Conservation (phyloP, 2,797 vertebrate species). For the Philypnodon macrostomus region DNA sequence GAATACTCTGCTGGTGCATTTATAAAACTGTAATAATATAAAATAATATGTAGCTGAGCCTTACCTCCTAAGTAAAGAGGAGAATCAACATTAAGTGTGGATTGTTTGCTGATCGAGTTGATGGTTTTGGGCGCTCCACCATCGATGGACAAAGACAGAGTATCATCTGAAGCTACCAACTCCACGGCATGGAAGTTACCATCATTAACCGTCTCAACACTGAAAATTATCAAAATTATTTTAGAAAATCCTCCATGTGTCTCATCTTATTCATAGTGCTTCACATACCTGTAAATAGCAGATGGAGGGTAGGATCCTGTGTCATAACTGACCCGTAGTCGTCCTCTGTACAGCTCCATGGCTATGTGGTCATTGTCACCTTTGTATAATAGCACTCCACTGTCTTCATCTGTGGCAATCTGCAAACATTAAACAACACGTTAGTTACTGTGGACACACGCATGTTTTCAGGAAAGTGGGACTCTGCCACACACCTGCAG, state of each 20-base stretch:
- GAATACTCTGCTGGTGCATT: too few species aligned
- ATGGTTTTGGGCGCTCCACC: conserved; percentile 94
- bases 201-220: conserved; percentile 97
- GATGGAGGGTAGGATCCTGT: conserved; percentile 90
- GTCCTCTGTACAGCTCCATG: conserved; percentile 91
- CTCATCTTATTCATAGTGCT: neutral
- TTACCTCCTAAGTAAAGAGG: conserved; percentile 95
- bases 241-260: conserved; percentile 24
- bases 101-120: conserved; percentile 89
- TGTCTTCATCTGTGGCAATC: conserved; percentile 97
- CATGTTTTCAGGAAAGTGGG: neutral
- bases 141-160: conserved; percentile 90
- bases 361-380: conserved; percentile 92
- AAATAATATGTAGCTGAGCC: too few species aligned
- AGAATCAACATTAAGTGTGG: conserved; percentile 87
- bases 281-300: conserved; percentile 92
- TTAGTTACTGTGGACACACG: neutral
- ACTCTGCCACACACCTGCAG: conserved; percentile 88
- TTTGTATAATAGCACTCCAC: conserved; percentile 92
- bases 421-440: conserved; percentile 55
- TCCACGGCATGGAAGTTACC: conserved; percentile 95
- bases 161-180: conserved; percentile 88
- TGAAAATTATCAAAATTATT: conserved; percentile 43
- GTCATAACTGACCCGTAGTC: conserved; percentile 94
- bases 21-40: too few species aligned